Base-by-base conservation (phyloP, 2,888 invertebrate genomes). In the Rotaria macrura region DNA sequence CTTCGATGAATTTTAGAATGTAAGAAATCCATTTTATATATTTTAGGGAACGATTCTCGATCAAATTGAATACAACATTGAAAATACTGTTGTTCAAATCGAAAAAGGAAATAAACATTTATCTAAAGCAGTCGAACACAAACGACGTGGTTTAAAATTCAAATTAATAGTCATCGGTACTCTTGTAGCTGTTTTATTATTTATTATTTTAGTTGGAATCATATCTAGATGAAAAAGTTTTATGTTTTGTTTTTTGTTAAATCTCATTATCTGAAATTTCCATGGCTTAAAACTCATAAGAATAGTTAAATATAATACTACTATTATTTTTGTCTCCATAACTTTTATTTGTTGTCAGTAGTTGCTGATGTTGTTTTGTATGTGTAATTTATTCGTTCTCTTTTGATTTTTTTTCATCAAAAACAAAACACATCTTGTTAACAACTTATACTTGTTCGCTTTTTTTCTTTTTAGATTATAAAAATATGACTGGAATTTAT, bases 31-130 rank as follows among this genome's bases (percentile, higher is more conserved):
- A 1, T 47, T 12, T 14, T 49, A 17, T 17, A 40, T 6, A 38
- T 23, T 12, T 88, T 94, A 97, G 92, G 98, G 98, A 4, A 96
- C 96, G 0, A 93, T 99, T 23, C 92, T 99, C 87, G 99, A 99
- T 91, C 93, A 97, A 88, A 99, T 99, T 89, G 98, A 99, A 91
- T 99, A 96, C 91, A 97, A 98, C 90, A 94, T 99, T 43, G 98
- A 99, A 90, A 94, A 95, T 89, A 95, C 96, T 0, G 94, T 95
- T 88, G 93, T 94, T 0, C 94, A 95, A 88, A 97, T 99, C 0
- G 94, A 94, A 17, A 95, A 96, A 88, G 98, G 97, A 0, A 93
- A 94, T 85, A 94, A 95, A 87, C 96, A 97, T 89, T 91, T 98
- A 85, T 94, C 95, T 89, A 96, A 96, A 89, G 97, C 97, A 0